Conservation (phyloP, 2,888 invertebrate species). For the Vesta saturnalis region DNA sequence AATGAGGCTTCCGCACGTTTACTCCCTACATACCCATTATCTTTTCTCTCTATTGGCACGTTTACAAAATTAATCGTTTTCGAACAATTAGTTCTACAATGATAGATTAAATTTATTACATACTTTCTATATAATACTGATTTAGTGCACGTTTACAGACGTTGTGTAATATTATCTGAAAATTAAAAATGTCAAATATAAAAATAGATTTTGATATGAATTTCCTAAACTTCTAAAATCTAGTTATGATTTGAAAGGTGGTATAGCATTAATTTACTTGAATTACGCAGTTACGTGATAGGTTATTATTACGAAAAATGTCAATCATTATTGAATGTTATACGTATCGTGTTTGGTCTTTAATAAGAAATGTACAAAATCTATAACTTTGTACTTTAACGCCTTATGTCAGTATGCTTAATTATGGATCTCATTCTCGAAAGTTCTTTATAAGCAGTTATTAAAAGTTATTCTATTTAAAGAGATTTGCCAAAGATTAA, state of each 20-base stretch:
- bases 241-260: conserved; percentile 4
- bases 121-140: neutral
- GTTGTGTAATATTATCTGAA: too few relatives aligned
- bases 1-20: conserved; percentile 29
- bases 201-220: neutral
- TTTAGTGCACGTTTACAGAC: neutral
- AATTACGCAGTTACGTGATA: conserved; percentile 25
- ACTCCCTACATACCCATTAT: conserved; percentile 28
- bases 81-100: conserved; percentile 15
- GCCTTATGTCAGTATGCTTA: neutral
- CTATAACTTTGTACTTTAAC: neutral
- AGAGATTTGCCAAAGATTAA: too few relatives aligned
- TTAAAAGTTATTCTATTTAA: too few relatives aligned
- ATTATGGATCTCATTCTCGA: neutral
- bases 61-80: conserved; percentile 26
- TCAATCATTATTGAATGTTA: conserved; percentile 22
- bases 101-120: conserved; percentile 18
- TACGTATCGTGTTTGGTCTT: neutral
- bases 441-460: too few relatives aligned
- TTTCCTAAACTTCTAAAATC: neutral
- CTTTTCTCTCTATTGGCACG: conserved; percentile 26
- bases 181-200: neutral
- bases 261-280: conserved; percentile 6
- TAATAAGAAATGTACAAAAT: neutral
- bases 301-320: conserved; percentile 23